Base-by-base conservation (phyloP, 2,888 invertebrate genomes). In the Tetranychus truncatus region DNA sequence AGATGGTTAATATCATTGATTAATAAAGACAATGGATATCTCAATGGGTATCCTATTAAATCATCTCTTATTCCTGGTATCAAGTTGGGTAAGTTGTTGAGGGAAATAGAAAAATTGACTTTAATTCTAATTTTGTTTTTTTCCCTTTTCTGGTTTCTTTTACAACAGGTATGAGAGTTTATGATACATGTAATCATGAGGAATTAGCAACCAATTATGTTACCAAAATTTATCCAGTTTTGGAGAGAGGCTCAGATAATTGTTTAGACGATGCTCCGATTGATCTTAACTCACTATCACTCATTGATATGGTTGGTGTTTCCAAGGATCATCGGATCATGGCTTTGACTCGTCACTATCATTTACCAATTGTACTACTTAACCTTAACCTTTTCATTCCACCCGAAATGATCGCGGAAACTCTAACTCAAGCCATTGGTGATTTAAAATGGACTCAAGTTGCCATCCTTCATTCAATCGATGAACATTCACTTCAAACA, bases 391-490 rank as follows among this genome's bases (percentile, higher is more conserved):
- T 20, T n/a, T 44, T 34, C 44, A 45, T 72, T 9, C 45, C 72
- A 45, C 44, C 72, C 0, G 72, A 72, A 18, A 72, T n/a, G n/a
- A 45, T 72, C n/a, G 44, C 45, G 9, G 34, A 72, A 72, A 72
- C 46, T 15, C 1, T 72, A n/a, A 20, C 72, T 11, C 72, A 72
- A 72, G 34, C 34, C 15, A 45, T 72, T n/a, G 18, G 76, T 45
- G 77, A 77, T 66, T 75, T 77, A 76, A 77, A 78, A 55, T 78
- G 78, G 78, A 75, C 75, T 20, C 71, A 69, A 67, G 74, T 78
- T 46, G 77, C 78, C 34, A 73, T 81, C 3, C 79, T 83, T n/a
- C 81, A 82, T 78, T 80, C 81, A 0, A 80, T 81, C 45, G 80
- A 81, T 71, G 79, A 80, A 0, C 80, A 81, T 74, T 81, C 82